A percentile compares a stretch with the other conserved stretches of the same genome.
phyloP scores from a whole-genome alignment of 2,888 invertebrate genomes.

The Mythimna pallens region DNA sequence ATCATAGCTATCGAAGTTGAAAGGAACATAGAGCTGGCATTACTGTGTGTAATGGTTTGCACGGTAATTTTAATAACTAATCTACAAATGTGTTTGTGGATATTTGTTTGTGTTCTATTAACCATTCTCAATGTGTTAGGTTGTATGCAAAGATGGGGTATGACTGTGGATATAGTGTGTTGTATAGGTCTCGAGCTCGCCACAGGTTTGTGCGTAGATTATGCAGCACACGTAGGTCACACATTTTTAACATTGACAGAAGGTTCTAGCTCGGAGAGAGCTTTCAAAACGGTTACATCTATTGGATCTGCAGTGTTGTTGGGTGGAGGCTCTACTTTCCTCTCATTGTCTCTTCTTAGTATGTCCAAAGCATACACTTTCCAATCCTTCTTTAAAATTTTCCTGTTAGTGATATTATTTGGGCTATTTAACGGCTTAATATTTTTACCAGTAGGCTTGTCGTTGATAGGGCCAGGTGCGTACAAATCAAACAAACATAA shows the following conservation, averaged over 20 bases:
- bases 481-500: slow-evolving; percentile 75
- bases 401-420: slow-evolving; percentile 94
- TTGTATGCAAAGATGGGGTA: slow-evolving; percentile 95
- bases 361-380: slow-evolving; percentile 94
- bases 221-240: slow-evolving; percentile 95
- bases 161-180: slow-evolving; percentile 95
- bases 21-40: slow-evolving; percentile 94
- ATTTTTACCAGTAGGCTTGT: slow-evolving; percentile 94
- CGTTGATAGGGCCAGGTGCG: slow-evolving; percentile 93
- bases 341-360: slow-evolving; percentile 93
- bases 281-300: slow-evolving; percentile 92
- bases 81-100: slow-evolving; percentile 94
- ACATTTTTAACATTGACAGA: slow-evolving; percentile 93
- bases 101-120: slow-evolving; percentile 93
- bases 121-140: slow-evolving; percentile 94
- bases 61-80: slow-evolving; percentile 94
- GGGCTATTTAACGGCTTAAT: slow-evolving; percentile 95
- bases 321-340: slow-evolving; percentile 94
- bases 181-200: slow-evolving; percentile 95
- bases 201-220: slow-evolving; percentile 96
- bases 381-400: slow-evolving; percentile 94
- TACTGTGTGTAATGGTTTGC: slow-evolving; percentile 95
- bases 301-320: slow-evolving; percentile 95
- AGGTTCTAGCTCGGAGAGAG: slow-evolving; percentile 90
- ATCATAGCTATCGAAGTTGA: slow-evolving; percentile 94